Evolutionary conservation across 2,113 vertebrate species (phyloP), one percentile per base, ranked within the genome.

Genomic region (Corythoichthys haematopterus): DNA sequence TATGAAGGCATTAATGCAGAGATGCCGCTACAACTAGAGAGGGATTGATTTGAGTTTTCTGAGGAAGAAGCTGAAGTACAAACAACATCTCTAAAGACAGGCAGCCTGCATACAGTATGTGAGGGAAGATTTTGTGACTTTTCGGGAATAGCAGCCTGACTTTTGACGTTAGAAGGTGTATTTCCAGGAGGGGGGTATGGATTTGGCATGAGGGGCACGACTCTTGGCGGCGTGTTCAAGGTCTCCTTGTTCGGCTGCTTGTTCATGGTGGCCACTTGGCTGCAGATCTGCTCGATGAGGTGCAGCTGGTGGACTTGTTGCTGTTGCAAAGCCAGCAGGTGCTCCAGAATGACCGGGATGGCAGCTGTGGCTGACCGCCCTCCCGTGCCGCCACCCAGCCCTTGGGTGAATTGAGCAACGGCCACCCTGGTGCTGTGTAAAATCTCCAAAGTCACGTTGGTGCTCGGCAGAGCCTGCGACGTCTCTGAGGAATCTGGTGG

Each of bases 261-360:
- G 82, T 93, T 97, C 94, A 98, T 98, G 82, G 94, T 81, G 1
- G 96, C 94, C 33, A 99, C 95, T 81, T 98, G 96, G 77, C 92
- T 98, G 75, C 96, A 95, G 82, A 99, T 98, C 92, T 98, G 96
- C 87, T 99, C 95, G 0, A 98, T 99, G 6, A 99, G 93, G 89
- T 97, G 95, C 75, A 99, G 92, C 88, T 99, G 97, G 79, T 95
- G 97, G 36, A 98, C 93, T 86, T 98, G 97, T 76, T 99, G 97
- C 73, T 96, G 94, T 87, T 98, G 97, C 83, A 99, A 81, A 3
- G 96, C 94, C 87, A 98, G 87, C 63, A 99, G 89, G 86, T 97
- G 95, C 81, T 98, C 96, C 75, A 99, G 90, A 79, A 99, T 99
- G 88, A 95, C 90, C 2, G 96, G 96, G 76, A 99, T 93, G 45